Evolutionary conservation across 2,888 invertebrate species (phyloP).

Genomic region (Amphimallon solstitiale): DNA sequence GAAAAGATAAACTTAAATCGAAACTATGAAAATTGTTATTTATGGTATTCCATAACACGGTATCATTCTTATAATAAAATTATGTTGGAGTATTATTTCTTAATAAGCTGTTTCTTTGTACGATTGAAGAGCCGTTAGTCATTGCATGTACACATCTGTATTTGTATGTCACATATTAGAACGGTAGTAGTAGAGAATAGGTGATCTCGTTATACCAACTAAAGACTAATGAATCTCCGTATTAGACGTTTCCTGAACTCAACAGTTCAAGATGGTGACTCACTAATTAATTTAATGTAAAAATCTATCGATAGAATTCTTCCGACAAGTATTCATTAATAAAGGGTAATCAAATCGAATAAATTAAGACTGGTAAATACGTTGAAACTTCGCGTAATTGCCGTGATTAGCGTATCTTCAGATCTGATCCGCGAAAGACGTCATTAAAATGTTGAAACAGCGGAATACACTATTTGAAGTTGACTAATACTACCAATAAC

Average conservation of each 20-base stretch:
- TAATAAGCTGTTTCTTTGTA: too few relatives aligned
- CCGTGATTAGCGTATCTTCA: slow-evolving; percentile 1
- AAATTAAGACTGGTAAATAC: neutral
- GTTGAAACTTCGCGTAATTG: slow-evolving; percentile 1
- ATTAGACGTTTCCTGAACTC: slow-evolving; percentile 5
- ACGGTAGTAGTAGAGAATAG: too few relatives aligned
- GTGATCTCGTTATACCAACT: too few relatives aligned
- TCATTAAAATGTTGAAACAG: neutral
- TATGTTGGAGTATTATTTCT: too few relatives aligned
- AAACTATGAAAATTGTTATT: too few relatives aligned
- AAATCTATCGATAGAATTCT: slow-evolving; percentile 8
- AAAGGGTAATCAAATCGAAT: neutral
- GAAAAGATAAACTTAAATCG: too few relatives aligned
- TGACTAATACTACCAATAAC: slow-evolving; percentile 22
- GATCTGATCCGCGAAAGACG: neutral
- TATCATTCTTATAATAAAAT: too few relatives aligned
- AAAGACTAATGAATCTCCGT: neutral
- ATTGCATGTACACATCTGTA: too few relatives aligned
- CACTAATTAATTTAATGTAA: slow-evolving; percentile 17
- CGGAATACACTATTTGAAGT: neutral
- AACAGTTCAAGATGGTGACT: neutral
- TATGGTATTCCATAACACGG: too few relatives aligned
- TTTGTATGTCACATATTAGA: too few relatives aligned
- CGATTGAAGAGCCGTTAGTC: too few relatives aligned
- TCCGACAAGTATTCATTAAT: slow-evolving; percentile 17